Percentiles rank a stretch among this genome's conserved stretches.
Evolutionary conservation across 2,797 vertebrate species (phyloP).

Genomic region (Eremophila alpestris): DNA sequence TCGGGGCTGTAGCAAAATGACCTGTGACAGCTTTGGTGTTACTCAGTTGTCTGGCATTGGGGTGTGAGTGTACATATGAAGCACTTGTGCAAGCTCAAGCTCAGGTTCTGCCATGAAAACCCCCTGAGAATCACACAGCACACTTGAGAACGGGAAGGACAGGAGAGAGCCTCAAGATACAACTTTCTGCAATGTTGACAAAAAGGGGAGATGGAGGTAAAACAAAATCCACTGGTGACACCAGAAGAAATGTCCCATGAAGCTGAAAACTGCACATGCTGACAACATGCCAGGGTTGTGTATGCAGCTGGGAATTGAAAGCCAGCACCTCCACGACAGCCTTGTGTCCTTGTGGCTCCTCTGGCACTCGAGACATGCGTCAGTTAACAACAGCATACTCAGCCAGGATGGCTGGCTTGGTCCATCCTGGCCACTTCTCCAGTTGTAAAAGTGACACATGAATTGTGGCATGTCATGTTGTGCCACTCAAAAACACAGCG

Average conservation of each 20-base stretch:
- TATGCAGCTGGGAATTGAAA: not conserved
- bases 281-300: not conserved
- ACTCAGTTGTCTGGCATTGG: not conserved
- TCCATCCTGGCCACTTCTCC: not conserved
- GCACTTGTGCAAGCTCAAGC: not conserved
- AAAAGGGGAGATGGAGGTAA: not conserved
- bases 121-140: not conserved
- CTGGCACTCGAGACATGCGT: not conserved
- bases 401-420: not conserved
- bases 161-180: not conserved
- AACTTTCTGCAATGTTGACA: not conserved
- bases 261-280: not conserved
- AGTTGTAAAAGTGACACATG: not conserved
- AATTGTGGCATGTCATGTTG: not conserved
- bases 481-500: not conserved
- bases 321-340: not conserved
- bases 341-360: not conserved
- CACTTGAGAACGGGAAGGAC: accelerated
- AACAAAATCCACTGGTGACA: not conserved
- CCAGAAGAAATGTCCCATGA: not conserved
- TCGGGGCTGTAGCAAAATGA: not conserved
- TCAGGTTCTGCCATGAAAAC: not conserved
- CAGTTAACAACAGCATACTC: not conserved
- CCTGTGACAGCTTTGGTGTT: not conserved
- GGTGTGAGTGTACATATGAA: accelerated